These are phyloP conservation scores for Cryptoprocta ferox DNA, from an alignment of 2,797 vertebrate species.

Conservation along the genomic window DNA sequence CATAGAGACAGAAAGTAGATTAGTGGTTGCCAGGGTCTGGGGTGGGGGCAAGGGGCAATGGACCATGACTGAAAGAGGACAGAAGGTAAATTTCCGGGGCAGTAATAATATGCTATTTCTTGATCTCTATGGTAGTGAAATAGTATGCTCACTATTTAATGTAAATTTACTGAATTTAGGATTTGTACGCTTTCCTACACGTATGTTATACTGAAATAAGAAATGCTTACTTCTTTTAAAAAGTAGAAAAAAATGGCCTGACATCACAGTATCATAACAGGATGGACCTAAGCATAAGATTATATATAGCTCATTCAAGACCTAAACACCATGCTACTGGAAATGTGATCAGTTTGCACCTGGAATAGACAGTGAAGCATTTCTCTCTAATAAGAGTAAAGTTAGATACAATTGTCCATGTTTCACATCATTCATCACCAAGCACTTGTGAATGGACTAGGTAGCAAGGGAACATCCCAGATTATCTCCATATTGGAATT, in stretches of 20 bases:
- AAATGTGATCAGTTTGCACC: not conserved
- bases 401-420: not conserved
- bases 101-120: not conserved
- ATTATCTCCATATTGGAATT: not conserved
- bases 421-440: not conserved
- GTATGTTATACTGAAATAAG: not conserved
- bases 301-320: not conserved
- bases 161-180: not conserved
- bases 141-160: not conserved
- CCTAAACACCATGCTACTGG: not conserved
- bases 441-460: not conserved
- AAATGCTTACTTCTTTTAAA: slow-evolving; percentile 5
- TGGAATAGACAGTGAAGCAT: not conserved
- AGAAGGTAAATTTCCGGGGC: not conserved
- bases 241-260: not conserved
- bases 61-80: not conserved
- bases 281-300: not conserved
- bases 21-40: not conserved
- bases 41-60: not conserved
- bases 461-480: not conserved
- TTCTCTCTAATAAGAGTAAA: slow-evolving; percentile 2
- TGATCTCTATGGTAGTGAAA: not conserved
- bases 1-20: not conserved
- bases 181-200: not conserved
- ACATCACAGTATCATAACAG: not conserved